Percentiles rank a stretch among this genome's conserved stretches.
phyloP scores from a whole-genome alignment of 2,888 invertebrate species.

The Imbricaverruca yamaguchii region DNA sequence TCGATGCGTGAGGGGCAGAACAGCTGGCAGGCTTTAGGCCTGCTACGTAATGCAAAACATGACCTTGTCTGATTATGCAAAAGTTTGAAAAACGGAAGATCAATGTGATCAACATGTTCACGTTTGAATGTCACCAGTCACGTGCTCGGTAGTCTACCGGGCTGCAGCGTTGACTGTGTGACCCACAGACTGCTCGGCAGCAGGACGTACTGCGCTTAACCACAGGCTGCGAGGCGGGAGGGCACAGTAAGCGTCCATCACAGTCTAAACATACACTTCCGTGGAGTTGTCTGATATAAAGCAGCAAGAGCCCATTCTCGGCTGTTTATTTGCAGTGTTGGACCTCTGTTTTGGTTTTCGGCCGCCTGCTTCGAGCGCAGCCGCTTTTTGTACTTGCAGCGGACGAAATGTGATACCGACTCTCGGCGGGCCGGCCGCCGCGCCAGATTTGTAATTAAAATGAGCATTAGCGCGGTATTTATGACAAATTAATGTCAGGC shows the following conservation, averaged over 20 bases:
- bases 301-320: neutral
- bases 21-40: too few relatives aligned
- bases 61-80: too few relatives aligned
- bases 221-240: too few relatives aligned
- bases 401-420: neutral
- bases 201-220: too few relatives aligned
- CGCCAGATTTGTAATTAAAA: constrained; percentile 14
- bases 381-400: neutral
- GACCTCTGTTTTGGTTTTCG: constrained; percentile 17
- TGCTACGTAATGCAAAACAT: too few relatives aligned
- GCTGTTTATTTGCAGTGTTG: constrained; percentile 16
- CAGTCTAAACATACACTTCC: constrained; percentile 15
- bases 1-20: too few relatives aligned
- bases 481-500: constrained; percentile 8
- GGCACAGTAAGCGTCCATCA: neutral
- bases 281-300: neutral
- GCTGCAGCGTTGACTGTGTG: too few relatives aligned
- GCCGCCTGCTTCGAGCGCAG: neutral
- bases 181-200: too few relatives aligned
- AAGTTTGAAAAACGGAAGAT: too few relatives aligned
- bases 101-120: too few relatives aligned
- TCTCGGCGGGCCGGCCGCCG: neutral
- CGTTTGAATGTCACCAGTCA: too few relatives aligned
- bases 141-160: too few relatives aligned
- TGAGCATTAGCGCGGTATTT: neutral